Conservation (phyloP, 2,888 invertebrate genomes). For the Anagyrus pseudococci region DNA sequence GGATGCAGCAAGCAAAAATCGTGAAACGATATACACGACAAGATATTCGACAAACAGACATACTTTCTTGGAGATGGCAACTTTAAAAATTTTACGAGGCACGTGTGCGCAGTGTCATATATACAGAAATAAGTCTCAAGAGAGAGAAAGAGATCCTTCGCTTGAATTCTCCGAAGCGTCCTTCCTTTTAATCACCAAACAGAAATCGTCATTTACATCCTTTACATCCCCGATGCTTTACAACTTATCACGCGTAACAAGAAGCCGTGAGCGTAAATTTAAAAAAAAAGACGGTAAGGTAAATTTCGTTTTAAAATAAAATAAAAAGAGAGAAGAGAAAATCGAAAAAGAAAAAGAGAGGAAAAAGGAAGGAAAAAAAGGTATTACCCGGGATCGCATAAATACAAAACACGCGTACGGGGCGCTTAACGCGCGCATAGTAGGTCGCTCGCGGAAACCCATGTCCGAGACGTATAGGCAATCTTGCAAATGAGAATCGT, state of each 20-base stretch:
- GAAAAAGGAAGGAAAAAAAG: conserved; percentile 20
- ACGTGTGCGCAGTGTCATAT: too few relatives aligned
- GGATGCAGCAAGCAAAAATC: too few relatives aligned
- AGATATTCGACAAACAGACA: too few relatives aligned
- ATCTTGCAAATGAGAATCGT: conserved; percentile 61
- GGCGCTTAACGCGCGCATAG: conserved; percentile 34
- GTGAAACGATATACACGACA: too few relatives aligned
- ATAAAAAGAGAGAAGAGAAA: conserved; percentile 19
- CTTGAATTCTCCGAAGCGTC: conserved; percentile 18
- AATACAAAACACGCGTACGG: conserved; percentile 34
- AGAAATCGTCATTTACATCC: conserved; percentile 7
- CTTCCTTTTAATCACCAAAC: conserved; percentile 6
- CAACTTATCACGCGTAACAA: conserved; percentile 9
- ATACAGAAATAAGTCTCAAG: too few relatives aligned
- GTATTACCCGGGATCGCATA: conserved; percentile 29
- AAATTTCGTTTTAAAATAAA: conserved; percentile 33
- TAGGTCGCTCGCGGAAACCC: conserved; percentile 48
- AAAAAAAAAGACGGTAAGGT: conserved; percentile 15
- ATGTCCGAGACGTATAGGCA: conserved; percentile 58
- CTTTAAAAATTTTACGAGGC: too few relatives aligned
- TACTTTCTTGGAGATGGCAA: too few relatives aligned
- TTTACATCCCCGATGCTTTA: conserved; percentile 25
- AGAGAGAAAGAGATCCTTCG: too few relatives aligned
- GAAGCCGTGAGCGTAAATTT: conserved; percentile 21
- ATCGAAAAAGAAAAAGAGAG: too few relatives aligned